Base-by-base conservation (phyloP, 1,140 invertebrate genomes). In the Plectus sambesii region DNA sequence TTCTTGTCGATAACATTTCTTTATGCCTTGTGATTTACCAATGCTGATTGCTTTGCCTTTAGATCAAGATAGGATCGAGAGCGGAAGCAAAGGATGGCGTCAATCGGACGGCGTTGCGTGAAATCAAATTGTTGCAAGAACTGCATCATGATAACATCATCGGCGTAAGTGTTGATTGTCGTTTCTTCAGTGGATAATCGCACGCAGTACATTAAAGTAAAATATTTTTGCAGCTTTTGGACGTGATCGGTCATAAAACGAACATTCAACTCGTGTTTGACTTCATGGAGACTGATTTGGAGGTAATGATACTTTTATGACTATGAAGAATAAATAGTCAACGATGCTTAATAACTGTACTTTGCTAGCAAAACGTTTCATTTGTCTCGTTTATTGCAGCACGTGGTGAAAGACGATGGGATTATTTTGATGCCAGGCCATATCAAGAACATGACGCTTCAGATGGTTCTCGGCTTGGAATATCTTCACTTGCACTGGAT, bases 221-320 rank as follows among this genome's bases (percentile, higher is more conserved):
- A n/a, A n/a, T n/a, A n/a, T n/a, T n/a, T 55, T 51, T 72, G 33
- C 60, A 75, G 73, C 58, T 81, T 52, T 64, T 78, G 74, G 92
- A 98, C 80, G 88, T 97, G 3, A 96, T 97, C 78, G 92, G 93
- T 25, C 83, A 93, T 58, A 84, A 87, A 71, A 94, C 89, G 20
- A 97, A 96, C 77, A 84, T 99, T n/a, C 96, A 90, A 36, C 74
- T 99, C 19, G 93, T 99, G 0, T 97, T 98, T 76, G 93, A 99
- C 71, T 98, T 92, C 65, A 97, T 99, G 92, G 89, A 97, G 66
- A 98, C 92, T 23, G 94, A 99, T 74, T 75, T 99, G 56, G 94
- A 98, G 76, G 81, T 87, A 39, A 82, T 87, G 58, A 83, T 87
- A 38, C 22, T 17, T 46, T 29, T 36, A 17, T 57, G 45, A 41